A percentile compares a stretch with the other conserved stretches of the same genome.
These are phyloP conservation scores for Cenopis cana DNA, from an alignment of 2,888 invertebrate species.

Conservation along the genomic window DNA sequence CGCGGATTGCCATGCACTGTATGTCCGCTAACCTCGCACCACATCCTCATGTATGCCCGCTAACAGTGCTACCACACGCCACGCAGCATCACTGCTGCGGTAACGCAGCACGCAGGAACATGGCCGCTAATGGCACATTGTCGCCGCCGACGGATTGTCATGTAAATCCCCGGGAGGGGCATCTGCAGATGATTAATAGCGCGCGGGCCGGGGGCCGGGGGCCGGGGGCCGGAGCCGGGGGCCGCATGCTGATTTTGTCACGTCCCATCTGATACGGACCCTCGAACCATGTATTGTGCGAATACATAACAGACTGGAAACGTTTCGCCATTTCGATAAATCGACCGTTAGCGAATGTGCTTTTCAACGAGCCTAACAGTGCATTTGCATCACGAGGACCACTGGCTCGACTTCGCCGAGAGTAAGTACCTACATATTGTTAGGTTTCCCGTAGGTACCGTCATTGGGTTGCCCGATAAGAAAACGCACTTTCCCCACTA, in stretches of 20 bases:
- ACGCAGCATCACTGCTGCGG: constrained; percentile 9
- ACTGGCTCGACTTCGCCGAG: too few relatives aligned
- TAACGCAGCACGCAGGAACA: constrained; percentile 19
- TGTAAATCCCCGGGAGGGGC: constrained; percentile 56
- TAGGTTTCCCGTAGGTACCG: too few relatives aligned
- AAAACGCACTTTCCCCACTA: too few relatives aligned
- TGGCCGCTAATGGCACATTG: constrained; percentile 33
- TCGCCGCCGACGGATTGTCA: constrained; percentile 53
- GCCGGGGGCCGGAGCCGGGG: too few relatives aligned
- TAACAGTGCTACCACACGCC: not conserved
- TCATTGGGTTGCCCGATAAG: too few relatives aligned
- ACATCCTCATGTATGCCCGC: not conserved
- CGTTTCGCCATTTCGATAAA: not conserved
- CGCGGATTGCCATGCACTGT: constrained; percentile 58
- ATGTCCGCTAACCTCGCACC: too few relatives aligned
- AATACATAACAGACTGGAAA: constrained; percentile 4
- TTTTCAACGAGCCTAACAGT: not conserved
- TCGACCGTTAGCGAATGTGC: not conserved
- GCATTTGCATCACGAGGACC: not conserved
- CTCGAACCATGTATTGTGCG: not conserved
- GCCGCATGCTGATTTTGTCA: constrained; percentile 38
- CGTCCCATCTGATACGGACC: constrained; percentile 30
- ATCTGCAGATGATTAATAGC: constrained; percentile 51
- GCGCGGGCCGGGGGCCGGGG: constrained; percentile 23
- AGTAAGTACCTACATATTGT: too few relatives aligned